Percentiles rank a stretch among this genome's conserved stretches.
Evolutionary conservation across 2,888 invertebrate genomes (phyloP).

Genomic region (Elegia similella): DNA sequence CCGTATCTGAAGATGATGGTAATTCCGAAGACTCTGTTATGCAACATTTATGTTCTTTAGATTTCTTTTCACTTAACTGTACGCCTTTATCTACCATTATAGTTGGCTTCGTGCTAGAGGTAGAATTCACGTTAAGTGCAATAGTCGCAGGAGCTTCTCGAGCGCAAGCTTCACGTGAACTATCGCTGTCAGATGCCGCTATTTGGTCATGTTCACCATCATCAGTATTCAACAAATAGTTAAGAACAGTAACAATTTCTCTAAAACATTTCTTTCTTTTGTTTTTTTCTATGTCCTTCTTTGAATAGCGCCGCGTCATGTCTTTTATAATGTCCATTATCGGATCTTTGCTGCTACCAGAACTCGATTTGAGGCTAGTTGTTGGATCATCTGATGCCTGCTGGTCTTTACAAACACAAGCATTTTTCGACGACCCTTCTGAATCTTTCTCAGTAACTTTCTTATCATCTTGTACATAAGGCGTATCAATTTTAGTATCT

Average conservation of each 20-base stretch:
- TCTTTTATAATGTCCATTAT: constrained; percentile 62
- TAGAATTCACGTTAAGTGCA: constrained; percentile 6
- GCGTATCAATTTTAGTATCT: background rate
- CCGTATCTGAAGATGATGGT: constrained; percentile 64
- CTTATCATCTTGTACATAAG: background rate
- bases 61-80: constrained; percentile 44
- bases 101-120: constrained; percentile 28
- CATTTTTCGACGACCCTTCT: constrained; percentile 16
- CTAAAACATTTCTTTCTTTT: constrained; percentile 68
- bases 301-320: constrained; percentile 69
- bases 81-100: constrained; percentile 48
- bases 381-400: constrained; percentile 20
- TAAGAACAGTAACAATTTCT: constrained; percentile 64
- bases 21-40: constrained; percentile 54
- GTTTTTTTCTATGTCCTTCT: constrained; percentile 52
- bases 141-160: background rate
- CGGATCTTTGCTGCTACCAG: constrained; percentile 32
- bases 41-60: constrained; percentile 34
- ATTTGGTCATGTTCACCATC: constrained; percentile 44
- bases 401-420: constrained; percentile 7
- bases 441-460: background rate
- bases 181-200: constrained; percentile 22
- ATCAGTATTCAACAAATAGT: constrained; percentile 69
- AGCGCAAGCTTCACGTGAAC: constrained; percentile 12
- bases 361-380: constrained; percentile 25